Conservation (phyloP, 2,797 vertebrate genomes). For the Hippocampus kuda region DNA sequence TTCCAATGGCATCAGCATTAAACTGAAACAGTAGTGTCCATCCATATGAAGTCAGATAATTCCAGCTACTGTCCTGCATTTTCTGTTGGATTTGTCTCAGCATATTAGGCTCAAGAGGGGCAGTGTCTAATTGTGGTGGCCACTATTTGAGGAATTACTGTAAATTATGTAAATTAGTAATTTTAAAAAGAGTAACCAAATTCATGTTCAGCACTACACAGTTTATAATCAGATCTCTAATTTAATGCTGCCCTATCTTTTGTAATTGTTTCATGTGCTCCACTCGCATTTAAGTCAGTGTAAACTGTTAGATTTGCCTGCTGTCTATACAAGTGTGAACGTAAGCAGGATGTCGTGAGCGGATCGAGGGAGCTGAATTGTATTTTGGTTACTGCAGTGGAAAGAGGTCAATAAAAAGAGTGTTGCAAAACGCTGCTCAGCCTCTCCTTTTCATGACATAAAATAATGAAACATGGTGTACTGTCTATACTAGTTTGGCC, state of each 20-base stretch:
- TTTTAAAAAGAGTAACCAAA: slow-evolving; percentile 24
- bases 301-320: slow-evolving; percentile 6
- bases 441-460: not conserved
- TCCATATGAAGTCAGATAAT: no score
- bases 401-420: not conserved
- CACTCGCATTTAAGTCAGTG: not conserved
- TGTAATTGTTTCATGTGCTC: slow-evolving; percentile 22
- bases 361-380: not conserved
- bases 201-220: slow-evolving; percentile 27
- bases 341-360: not conserved
- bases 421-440: not conserved
- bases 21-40: no score
- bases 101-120: no score
- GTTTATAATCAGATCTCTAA: slow-evolving; percentile 41
- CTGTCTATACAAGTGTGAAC: not conserved
- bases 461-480: slow-evolving; percentile 51
- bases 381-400: not conserved
- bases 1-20: no score
- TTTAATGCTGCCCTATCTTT: slow-evolving; percentile 28
- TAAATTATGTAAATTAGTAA: slow-evolving; percentile 10
- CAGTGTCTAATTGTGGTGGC: not conserved
- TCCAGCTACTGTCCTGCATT: no score
- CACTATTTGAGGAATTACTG: not conserved
- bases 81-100: no score
- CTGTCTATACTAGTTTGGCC: slow-evolving; percentile 46